Conservation (phyloP, 1,140 invertebrate genomes). For the Acromyrmex echinatior region DNA sequence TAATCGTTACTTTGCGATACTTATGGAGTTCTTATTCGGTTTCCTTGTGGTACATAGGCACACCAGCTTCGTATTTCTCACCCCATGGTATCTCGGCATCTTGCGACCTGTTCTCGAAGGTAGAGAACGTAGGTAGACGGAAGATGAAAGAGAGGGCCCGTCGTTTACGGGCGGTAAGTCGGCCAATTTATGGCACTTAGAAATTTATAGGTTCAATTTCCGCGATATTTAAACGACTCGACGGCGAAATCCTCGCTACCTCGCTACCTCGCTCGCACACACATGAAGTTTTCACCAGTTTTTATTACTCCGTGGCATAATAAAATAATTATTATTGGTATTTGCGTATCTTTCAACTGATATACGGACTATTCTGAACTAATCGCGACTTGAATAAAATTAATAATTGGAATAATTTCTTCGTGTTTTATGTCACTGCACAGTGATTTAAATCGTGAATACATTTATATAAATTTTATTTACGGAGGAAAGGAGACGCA, state of each 20-base stretch:
- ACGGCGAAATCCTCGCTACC: slow-evolving; percentile 54
- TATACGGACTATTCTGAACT: not conserved
- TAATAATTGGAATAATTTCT: slow-evolving; percentile 6
- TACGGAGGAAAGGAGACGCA: not conserved
- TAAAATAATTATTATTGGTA: slow-evolving; percentile 21
- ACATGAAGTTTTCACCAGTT: not conserved
- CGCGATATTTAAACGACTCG: slow-evolving; percentile 80
- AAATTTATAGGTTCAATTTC: slow-evolving; percentile 86
- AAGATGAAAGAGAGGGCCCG: slow-evolving; percentile 55
- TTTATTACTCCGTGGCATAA: slow-evolving; percentile 17
- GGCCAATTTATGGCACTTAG: slow-evolving; percentile 80
- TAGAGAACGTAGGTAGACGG: slow-evolving; percentile 38
- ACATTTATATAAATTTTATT: not conserved
- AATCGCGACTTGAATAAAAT: not conserved
- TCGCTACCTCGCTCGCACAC: slow-evolving; percentile 7
- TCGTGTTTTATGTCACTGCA: not conserved
- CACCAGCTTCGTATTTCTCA: slow-evolving; percentile 18
- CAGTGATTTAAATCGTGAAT: not conserved
- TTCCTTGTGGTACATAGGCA: not conserved
- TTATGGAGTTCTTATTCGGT: slow-evolving; percentile 35
- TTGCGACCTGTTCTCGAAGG: slow-evolving; percentile 39
- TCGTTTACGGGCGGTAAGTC: slow-evolving; percentile 73
- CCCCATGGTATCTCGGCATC: not conserved
- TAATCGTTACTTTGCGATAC: slow-evolving; percentile 56
- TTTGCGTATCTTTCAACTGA: not conserved